phyloP scores from a whole-genome alignment of 1,140 invertebrate species.

The Bombus affinis region DNA sequence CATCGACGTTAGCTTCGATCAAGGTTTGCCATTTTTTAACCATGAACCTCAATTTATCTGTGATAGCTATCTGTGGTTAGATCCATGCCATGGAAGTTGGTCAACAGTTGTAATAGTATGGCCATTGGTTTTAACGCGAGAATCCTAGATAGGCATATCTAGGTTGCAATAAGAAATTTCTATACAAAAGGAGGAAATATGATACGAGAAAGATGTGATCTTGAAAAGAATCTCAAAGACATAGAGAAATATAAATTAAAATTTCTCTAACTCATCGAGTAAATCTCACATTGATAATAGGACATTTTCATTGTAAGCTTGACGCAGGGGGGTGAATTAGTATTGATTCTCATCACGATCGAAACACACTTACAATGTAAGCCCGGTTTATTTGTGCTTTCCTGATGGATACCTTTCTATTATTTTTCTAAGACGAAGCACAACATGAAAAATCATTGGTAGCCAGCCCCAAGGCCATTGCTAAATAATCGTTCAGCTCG shows the following conservation, averaged over 20 bases:
- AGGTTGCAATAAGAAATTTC: no score
- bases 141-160: no score
- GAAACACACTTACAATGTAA: not conserved
- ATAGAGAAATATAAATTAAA: not conserved
- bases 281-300: not conserved
- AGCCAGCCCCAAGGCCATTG: conserved; percentile 14
- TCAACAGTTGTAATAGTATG: conserved; percentile 85
- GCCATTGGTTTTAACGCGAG: no score
- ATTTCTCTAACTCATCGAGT: not conserved
- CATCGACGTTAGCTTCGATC: conserved; percentile 98
- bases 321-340: conserved; percentile 13
- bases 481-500: conserved; percentile 48
- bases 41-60: conserved; percentile 98
- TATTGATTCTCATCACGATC: not conserved
- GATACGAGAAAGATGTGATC: no score
- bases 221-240: not conserved
- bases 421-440: conserved; percentile 44
- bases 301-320: not conserved
- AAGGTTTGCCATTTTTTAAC: conserved; percentile 99
- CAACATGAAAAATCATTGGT: conserved; percentile 52
- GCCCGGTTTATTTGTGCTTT: conserved; percentile 45
- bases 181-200: no score
- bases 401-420: conserved; percentile 9
- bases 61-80: conserved; percentile 88
- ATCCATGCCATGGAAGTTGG: conserved; percentile 99